phyloP scores from a whole-genome alignment of 1,140 invertebrate genomes.

The Drosophila tsacasi region DNA sequence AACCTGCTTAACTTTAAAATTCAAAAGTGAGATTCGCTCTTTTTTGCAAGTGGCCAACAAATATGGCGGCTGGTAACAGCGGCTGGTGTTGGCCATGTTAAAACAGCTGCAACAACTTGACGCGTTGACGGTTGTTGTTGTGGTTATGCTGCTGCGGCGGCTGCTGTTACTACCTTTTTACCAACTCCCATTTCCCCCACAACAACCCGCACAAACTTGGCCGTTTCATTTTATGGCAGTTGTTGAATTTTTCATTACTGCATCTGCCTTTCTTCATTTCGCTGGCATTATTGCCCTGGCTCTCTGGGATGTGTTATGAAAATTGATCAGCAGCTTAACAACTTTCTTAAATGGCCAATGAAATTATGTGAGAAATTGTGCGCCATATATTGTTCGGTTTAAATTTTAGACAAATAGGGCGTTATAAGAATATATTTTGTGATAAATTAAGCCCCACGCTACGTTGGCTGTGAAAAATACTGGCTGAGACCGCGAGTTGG shows the following conservation, averaged over 20 bases:
- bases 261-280: conserved; percentile 9
- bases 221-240: conserved; percentile 67
- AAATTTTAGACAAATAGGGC: conserved; percentile 16
- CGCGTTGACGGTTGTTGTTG: conserved; percentile 48
- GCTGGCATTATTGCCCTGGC: conserved; percentile 7
- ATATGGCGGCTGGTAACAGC: conserved; percentile 45
- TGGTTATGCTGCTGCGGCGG: conserved; percentile 35
- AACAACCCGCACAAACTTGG: conserved; percentile 8
- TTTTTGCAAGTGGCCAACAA: conserved; percentile 23
- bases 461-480: conserved; percentile 23
- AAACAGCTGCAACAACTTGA: conserved; percentile 75
- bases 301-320: conserved; percentile 36
- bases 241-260: conserved; percentile 27
- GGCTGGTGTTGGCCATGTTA: conserved; percentile 52
- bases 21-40: background rate
- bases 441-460: conserved; percentile 14
- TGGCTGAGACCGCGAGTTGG: background rate
- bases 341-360: conserved; percentile 56
- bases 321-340: conserved; percentile 62
- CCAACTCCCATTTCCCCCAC: background rate
- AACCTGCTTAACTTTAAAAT: background rate
- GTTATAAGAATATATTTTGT: conserved; percentile 14
- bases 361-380: conserved; percentile 51
- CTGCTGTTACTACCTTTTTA: conserved; percentile 25
- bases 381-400: conserved; percentile 19